Evolutionary conservation across 2,888 invertebrate genomes (phyloP).

Genomic region (Phalangium opilio): DNA sequence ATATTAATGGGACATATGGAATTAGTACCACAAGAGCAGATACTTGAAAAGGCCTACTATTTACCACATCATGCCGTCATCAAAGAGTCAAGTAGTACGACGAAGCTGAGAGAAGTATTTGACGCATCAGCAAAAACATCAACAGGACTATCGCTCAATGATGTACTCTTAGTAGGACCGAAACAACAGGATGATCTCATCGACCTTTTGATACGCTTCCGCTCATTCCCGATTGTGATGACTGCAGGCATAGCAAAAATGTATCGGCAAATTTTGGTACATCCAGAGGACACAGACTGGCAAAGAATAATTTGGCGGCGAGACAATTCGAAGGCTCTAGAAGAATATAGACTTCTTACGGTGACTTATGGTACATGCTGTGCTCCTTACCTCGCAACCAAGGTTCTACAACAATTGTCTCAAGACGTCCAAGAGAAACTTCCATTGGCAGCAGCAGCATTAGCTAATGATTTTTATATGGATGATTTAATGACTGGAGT

Average conservation of each 20-base stretch:
- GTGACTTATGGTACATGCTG: constrained; percentile 26
- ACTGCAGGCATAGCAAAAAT: constrained; percentile 30
- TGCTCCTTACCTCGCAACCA: constrained; percentile 24
- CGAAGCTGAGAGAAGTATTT: constrained; percentile 1
- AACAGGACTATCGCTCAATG: constrained; percentile 24
- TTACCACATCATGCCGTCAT: constrained; percentile 3
- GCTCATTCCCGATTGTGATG: constrained; percentile 23
- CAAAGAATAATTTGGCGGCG: constrained; percentile 29
- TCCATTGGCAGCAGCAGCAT: constrained; percentile 13
- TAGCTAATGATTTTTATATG: constrained; percentile 24
- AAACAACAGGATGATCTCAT: constrained; percentile 26
- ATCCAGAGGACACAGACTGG: constrained; percentile 11
- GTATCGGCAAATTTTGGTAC: constrained; percentile 25
- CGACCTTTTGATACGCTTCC: constrained; percentile 23
- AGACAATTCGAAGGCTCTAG: constrained; percentile 16
- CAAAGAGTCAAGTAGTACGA: not conserved
- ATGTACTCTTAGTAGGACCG: constrained; percentile 25
- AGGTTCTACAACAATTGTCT: constrained; percentile 20
- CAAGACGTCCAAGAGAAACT: constrained; percentile 15
- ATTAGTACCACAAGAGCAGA: not conserved
- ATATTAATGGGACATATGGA: not conserved
- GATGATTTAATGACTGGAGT: constrained; percentile 19
- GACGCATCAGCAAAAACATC: constrained; percentile 3
- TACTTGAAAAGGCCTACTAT: too few relatives aligned
- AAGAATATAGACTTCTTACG: constrained; percentile 18